Evolutionary conservation across 1,140 invertebrate species (phyloP).

Genomic region (Cylas formicarius): DNA sequence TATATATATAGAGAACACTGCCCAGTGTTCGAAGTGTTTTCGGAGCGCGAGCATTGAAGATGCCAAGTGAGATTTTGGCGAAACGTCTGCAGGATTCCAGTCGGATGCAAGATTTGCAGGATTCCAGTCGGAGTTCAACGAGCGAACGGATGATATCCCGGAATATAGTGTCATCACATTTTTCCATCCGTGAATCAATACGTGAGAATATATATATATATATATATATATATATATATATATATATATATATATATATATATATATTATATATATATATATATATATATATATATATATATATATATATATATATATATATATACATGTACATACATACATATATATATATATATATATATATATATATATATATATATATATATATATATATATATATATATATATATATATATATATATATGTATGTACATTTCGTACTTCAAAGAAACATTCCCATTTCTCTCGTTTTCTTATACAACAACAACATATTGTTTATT

Average conservation of each 20-base stretch:
- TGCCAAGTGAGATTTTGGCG: not conserved
- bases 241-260: too few relatives aligned
- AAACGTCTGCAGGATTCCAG: not conserved
- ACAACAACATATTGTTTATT: too few relatives aligned
- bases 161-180: not conserved
- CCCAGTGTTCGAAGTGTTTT: too few relatives aligned
- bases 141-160: not conserved
- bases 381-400: conserved; percentile 7
- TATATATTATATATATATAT: conserved; percentile 6
- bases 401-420: conserved; percentile 7
- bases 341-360: conserved; percentile 7
- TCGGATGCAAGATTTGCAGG: not conserved
- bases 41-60: conserved; percentile 1
- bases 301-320: conserved; percentile 6
- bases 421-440: conserved; percentile 4
- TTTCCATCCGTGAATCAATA: too few relatives aligned
- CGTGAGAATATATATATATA: too few relatives aligned
- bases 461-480: too few relatives aligned
- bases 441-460: too few relatives aligned
- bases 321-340: conserved; percentile 3
- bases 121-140: too few relatives aligned
- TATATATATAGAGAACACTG: too few relatives aligned
- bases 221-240: too few relatives aligned
- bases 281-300: conserved; percentile 7
- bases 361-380: conserved; percentile 6